Base-by-base conservation (phyloP, 2,797 vertebrate genomes). In the Gastrophryne carolinensis region DNA sequence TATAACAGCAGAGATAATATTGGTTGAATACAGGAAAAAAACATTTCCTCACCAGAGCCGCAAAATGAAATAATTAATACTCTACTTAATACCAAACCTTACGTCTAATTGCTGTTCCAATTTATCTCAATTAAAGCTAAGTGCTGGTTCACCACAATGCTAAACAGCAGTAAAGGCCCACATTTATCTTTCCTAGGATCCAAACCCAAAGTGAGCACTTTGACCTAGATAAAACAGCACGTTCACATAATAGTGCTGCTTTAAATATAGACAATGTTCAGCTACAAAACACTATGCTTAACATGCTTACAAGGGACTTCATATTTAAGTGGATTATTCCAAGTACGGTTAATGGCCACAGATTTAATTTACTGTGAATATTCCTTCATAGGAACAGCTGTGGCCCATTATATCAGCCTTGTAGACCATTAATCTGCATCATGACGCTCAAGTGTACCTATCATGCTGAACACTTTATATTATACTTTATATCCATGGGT, bases 101-200 rank as follows among this genome's bases (percentile, higher is more conserved):
- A n/a, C 44, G 27, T 37, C 5, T 52, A 62, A 62, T 62, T 62
- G 58, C 15, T 23, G 13, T 39, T 17, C 30, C 21, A 56, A 60
- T 60, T 49, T 32, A 72, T 52, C 47, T 60, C 41, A 57, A 71
- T 60, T 71, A 71, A 65, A 49, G 27, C 49, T 49, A 65, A 52
- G 60, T 21, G 10, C 47, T 52, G 30, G 44, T 37, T 66, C 26
- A 66, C 47, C 63, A 52, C 47, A 52, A 35, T 2, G 29, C 32
- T 21, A 24, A 35, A 4, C 5, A 15, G 30, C 60, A 44, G 34
- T 27, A 60, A 32, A 19, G 41, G 5, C 30, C 37, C 10, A 13
- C 26, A 32, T 65, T 27, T 65, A 63, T 63, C 21, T 49, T 50
- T 47, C 10, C 44, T 30, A 30, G 49, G 44, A 47, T 30, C 21